Base-by-base conservation (phyloP, 2,113 vertebrate species). In the Oryzias curvinotus region DNA sequence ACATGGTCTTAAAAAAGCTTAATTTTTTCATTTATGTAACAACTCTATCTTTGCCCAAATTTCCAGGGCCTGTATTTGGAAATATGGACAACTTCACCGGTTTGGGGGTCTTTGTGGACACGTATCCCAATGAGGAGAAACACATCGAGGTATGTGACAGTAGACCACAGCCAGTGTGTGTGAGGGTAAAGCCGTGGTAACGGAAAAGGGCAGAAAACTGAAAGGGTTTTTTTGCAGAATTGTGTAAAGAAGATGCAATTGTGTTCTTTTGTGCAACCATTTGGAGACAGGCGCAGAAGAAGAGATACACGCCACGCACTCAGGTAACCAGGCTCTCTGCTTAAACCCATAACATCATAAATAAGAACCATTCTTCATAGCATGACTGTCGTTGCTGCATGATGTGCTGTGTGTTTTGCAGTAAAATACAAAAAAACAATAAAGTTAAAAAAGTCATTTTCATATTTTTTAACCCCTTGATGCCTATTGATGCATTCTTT, bases 81-180 rank as follows among this genome's bases (percentile, higher is more conserved):
- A 98, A 95, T 86, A 93, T 91, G 89, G 95, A 99, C 88, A 95
- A 94, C 80, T 98, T 98, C 88, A 91, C 96, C 41, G 96, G 97
- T 43, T 85, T 98, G 87, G 97, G 97, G 3, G 92, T 99, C 62
- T 98, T 98, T 21, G 92, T 98, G 89, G 97, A 99, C 91, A 98
- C 97, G 0, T 98, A 99, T 57, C 95, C 96, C 4, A 99, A 98
- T 14, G 97, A 99, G 88, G 97, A 98, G 90, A 99, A 99, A 74
- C 93, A 96, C 56, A 88, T 97, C 52, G 97, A 98, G 94, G 97
- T 98, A 92, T 76, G 92, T 42, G 0, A 7, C 36, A 36, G 23
- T 19, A 2, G 55, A 47, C 52, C 13, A 43, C 16, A 28, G 12
- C 14, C 18, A 19, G 28, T 14, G 8, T 14, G 8, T 21, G 1